Base-by-base conservation (phyloP, 2,888 invertebrate species). In the Ichneumoninae sp. region DNA sequence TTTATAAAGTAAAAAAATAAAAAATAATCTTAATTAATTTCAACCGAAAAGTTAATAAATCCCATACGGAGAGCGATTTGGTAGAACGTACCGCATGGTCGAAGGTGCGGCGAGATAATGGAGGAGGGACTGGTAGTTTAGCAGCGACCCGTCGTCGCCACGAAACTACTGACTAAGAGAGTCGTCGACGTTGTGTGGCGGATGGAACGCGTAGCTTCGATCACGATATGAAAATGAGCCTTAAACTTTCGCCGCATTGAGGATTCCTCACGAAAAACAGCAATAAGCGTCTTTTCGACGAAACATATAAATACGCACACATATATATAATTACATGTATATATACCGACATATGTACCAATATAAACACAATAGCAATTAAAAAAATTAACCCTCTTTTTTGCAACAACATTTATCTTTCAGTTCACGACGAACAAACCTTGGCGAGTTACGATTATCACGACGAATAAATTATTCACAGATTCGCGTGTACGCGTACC, bases 11-110 rank as follows among this genome's bases (percentile, higher is more conserved):
- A 57, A 4, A 16, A 6, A 70, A 16, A 77, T n/a, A n/a, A 5
- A 65, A n/a, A 8, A 2, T n/a, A n/a, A 63, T 19, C 22, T 16
- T 13, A 76, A 19, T 16, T 40, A 10, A 40, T 10, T 40, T 10
- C 10, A 40, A 10, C 3, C 40, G 40, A 69, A 47, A 33, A 66
- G 40, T 70, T 60, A 65, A 54, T 8, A 63, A 7, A 22, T 19
- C 10, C 50, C 19, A 40, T 22, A 4, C 13, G n/a, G 19, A 3
- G 66, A 65, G 4, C n/a, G 40, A 44, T 22, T 52, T 16, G 8
- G 19, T 5, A 36, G 10, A 79, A 76, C 82, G 79, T 80, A 85
- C 85, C 85, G 82, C 82, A 82, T 82, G 82, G 44, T 80, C 57
- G 52, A 47, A 81, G 66, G 60, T 33, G 57, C 73, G 79, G 54